Percentiles rank a stretch among this genome's conserved stretches.
Evolutionary conservation across 2,888 invertebrate genomes (phyloP).

Genomic region (Philereme transversata): DNA sequence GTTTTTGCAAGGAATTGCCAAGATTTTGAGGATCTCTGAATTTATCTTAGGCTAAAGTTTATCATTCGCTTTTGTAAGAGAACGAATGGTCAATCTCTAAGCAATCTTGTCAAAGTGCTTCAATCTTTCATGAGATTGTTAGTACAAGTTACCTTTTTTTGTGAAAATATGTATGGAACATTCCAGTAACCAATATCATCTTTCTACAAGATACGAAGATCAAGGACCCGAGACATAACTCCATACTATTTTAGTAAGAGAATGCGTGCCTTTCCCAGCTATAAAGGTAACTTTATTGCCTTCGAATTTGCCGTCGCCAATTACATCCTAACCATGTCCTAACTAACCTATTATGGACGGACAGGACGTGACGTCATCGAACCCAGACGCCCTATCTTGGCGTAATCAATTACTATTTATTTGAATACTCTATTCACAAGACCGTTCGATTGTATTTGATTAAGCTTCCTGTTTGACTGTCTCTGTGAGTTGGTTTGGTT

Average conservation of each 20-base stretch:
- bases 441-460: slow-evolving; percentile 46
- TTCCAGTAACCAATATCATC: no score
- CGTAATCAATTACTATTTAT: slow-evolving; percentile 52
- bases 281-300: slow-evolving; percentile 14
- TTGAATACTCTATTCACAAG: slow-evolving; percentile 43
- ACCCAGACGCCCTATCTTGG: slow-evolving; percentile 46
- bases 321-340: slow-evolving; percentile 24
- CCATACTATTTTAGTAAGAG: no score
- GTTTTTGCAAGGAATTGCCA: slow-evolving; percentile 10
- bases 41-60: slow-evolving; percentile 25
- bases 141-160: slow-evolving; percentile 3
- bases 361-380: slow-evolving; percentile 50
- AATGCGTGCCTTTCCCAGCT: background rate
- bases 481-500: slow-evolving; percentile 35
- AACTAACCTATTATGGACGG: slow-evolving; percentile 20
- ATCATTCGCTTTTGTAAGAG: slow-evolving; percentile 28
- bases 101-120: slow-evolving; percentile 33
- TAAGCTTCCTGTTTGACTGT: slow-evolving; percentile 40
- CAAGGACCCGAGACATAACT: no score
- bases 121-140: slow-evolving; percentile 14
- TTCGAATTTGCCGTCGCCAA: slow-evolving; percentile 20
- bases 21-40: slow-evolving; percentile 17
- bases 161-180: background rate
- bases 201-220: no score
- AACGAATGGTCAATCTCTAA: slow-evolving; percentile 18